A percentile compares a stretch with the other conserved stretches of the same genome.
These are phyloP conservation scores for Cephus pygmeus DNA, from an alignment of 2,888 invertebrate species.

Conservation along the genomic window DNA sequence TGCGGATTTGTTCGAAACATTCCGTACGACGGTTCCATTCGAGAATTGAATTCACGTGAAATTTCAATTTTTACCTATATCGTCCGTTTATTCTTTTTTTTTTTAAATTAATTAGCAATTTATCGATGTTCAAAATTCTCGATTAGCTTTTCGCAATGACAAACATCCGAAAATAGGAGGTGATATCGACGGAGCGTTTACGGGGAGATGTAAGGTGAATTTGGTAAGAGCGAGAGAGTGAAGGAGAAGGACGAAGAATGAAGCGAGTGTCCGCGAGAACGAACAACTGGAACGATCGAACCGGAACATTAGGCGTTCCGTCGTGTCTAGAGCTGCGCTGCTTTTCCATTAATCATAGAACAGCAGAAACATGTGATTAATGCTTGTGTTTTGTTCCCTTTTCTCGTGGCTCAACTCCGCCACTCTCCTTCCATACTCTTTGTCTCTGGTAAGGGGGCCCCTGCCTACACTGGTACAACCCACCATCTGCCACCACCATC, in stretches of 20 bases:
- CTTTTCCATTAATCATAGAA: constrained; percentile 50
- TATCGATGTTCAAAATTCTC: background rate
- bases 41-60: background rate
- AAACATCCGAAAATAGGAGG: background rate
- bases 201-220: background rate
- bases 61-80: background rate
- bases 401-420: constrained; percentile 13
- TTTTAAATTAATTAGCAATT: background rate
- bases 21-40: background rate
- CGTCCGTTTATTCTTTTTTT: background rate
- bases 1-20: background rate
- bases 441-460: background rate
- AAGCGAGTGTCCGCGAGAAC: constrained; percentile 24
- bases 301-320: constrained; percentile 40
- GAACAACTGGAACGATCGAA: constrained; percentile 45
- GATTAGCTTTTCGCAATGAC: background rate
- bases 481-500: background rate
- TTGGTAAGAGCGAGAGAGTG: background rate
- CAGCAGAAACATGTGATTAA: constrained; percentile 50
- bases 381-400: constrained; percentile 35
- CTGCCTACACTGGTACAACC: background rate
- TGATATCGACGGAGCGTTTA: background rate
- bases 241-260: constrained; percentile 10
- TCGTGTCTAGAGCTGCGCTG: constrained; percentile 3
- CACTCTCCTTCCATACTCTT: constrained; percentile 16